These are phyloP conservation scores for Clunio marinus DNA, from an alignment of 2,888 invertebrate genomes.

Conservation along the genomic window DNA sequence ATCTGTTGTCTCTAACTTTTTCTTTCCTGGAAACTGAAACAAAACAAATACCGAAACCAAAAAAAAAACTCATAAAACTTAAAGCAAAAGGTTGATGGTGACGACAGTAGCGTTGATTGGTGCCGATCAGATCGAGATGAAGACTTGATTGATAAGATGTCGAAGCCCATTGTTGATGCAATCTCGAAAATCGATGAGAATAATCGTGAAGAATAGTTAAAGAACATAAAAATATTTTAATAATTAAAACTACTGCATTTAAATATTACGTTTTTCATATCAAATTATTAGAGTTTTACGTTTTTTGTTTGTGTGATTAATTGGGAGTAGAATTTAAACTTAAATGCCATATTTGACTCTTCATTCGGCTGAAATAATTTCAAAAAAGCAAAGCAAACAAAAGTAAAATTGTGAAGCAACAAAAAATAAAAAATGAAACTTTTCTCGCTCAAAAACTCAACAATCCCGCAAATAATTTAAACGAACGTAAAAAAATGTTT, in stretches of 20 bases:
- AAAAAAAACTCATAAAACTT: too few species aligned
- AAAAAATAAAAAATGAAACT: not conserved
- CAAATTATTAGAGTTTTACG: not conserved
- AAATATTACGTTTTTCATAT: conserved; percentile 1
- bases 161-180: conserved; percentile 39
- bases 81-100: conserved; percentile 35
- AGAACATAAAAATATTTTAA: not conserved
- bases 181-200: conserved; percentile 32
- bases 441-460: not conserved
- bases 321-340: not conserved
- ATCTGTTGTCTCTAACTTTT: conserved; percentile 3
- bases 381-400: not conserved
- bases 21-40: not conserved
- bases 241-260: too few species aligned
- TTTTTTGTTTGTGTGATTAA: not conserved
- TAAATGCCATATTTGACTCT: conserved; percentile 13
- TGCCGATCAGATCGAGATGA: conserved; percentile 76
- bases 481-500: too few species aligned
- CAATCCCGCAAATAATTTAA: too few species aligned
- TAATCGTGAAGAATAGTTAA: conserved; percentile 19
- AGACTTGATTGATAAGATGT: conserved; percentile 56
- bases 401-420: too few species aligned
- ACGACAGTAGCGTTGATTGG: conserved; percentile 68
- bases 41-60: not conserved
- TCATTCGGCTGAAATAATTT: too few species aligned